Conservation (phyloP, 2,888 invertebrate genomes). For the Oxycera nigricornis region DNA sequence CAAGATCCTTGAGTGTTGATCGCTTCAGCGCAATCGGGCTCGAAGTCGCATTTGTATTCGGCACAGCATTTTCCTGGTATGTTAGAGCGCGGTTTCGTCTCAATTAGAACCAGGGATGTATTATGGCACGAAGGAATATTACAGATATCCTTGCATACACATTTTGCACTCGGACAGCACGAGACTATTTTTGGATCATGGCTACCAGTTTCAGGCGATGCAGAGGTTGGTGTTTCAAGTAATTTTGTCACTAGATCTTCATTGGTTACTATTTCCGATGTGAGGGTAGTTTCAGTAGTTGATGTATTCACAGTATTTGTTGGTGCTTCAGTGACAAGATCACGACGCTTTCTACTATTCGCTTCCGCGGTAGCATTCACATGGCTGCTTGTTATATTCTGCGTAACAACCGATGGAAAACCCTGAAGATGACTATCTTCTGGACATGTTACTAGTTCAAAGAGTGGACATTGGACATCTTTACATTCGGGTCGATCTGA, state of each 20-base stretch:
- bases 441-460: constrained; percentile 56
- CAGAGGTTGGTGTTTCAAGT: too few relatives aligned
- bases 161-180: constrained; percentile 57
- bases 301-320: not conserved
- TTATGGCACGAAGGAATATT: constrained; percentile 56
- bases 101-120: constrained; percentile 54
- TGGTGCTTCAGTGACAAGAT: not conserved
- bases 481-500: constrained; percentile 12
- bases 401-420: constrained; percentile 41
- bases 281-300: not conserved
- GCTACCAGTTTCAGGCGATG: too few relatives aligned
- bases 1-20: constrained; percentile 50
- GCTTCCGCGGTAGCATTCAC: constrained; percentile 45
- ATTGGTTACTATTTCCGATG: too few relatives aligned
- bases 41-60: constrained; percentile 62
- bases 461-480: constrained; percentile 55
- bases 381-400: constrained; percentile 44
- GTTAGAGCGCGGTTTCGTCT: constrained; percentile 51
- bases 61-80: constrained; percentile 64
- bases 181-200: too few relatives aligned
- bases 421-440: constrained; percentile 55
- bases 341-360: not conserved
- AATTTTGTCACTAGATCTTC: too few relatives aligned
- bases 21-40: constrained; percentile 57
- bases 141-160: constrained; percentile 56